Conservation (phyloP, 2,888 invertebrate species). For the Drosophila neoperkinsi region DNA sequence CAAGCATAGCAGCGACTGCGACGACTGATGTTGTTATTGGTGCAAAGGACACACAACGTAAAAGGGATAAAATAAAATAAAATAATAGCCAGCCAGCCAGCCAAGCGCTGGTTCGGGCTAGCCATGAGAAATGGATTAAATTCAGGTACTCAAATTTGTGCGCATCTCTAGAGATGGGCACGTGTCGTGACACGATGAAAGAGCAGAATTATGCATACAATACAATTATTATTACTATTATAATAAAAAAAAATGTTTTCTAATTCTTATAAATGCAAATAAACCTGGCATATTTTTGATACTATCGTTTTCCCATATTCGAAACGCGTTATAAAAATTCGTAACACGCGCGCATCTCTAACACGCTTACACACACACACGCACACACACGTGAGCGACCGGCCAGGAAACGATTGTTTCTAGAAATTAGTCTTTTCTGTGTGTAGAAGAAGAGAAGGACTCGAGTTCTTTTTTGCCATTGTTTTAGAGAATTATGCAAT, state of each 20-base stretch:
- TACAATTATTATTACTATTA: not conserved
- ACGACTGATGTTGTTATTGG: constrained; percentile 49
- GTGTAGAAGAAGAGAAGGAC: not conserved
- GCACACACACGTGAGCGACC: constrained; percentile 11
- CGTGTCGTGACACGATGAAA: constrained; percentile 3
- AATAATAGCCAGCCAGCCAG: constrained; percentile 69
- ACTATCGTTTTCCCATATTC: not conserved
- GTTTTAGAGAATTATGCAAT: constrained; percentile 39
- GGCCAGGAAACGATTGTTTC: constrained; percentile 4
- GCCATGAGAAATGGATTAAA: constrained; percentile 69
- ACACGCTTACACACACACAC: constrained; percentile 7
- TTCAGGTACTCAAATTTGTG: constrained; percentile 66
- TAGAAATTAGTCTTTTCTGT: constrained; percentile 11
- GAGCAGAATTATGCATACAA: not conserved
- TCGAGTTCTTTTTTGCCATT: constrained; percentile 29
- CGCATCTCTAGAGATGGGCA: constrained; percentile 3
- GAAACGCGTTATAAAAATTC: not conserved
- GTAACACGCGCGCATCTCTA: not conserved
- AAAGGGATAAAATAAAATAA: constrained; percentile 77
- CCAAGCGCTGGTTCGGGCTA: constrained; percentile 41
- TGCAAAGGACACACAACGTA: constrained; percentile 63
- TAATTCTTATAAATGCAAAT: not conserved
- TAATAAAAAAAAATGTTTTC: not conserved
- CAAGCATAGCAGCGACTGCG: constrained; percentile 34
- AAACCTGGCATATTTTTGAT: not conserved